Evolutionary conservation across 2,113 vertebrate species (phyloP).

Genomic region (Grus americana): DNA sequence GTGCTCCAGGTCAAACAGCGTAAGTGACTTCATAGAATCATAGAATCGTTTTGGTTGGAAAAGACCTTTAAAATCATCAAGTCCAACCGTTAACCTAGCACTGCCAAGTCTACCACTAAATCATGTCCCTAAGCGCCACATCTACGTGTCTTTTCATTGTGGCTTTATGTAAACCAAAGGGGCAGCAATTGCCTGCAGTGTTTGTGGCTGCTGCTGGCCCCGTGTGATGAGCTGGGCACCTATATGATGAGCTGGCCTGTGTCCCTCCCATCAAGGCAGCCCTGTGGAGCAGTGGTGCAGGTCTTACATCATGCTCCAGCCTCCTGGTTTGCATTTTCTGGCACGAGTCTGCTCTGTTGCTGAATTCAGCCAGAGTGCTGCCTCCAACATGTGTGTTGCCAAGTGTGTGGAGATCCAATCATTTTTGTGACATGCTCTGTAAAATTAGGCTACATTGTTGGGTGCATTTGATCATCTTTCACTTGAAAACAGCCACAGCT

Average conservation of each 20-base stretch:
- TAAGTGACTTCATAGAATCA: too few relatives aligned
- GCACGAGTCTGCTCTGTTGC: neutral
- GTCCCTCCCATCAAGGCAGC: neutral
- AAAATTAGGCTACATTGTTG: neutral
- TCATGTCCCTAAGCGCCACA: too few relatives aligned
- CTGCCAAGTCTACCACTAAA: too few relatives aligned
- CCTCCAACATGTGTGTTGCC: accelerated
- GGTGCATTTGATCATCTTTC: neutral
- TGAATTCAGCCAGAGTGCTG: neutral
- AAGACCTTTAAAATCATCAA: too few relatives aligned
- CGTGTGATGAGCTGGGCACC: neutral
- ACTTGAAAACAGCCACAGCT: neutral
- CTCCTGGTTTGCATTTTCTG: neutral
- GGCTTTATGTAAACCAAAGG: neutral
- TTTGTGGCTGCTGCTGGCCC: neutral
- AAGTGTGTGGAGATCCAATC: neutral
- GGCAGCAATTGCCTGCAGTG: neutral
- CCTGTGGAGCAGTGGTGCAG: neutral
- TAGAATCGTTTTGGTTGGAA: too few relatives aligned
- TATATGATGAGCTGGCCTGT: neutral
- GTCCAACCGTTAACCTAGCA: too few relatives aligned
- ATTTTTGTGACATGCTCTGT: neutral
- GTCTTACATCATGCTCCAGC: neutral
- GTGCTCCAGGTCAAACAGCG: neutral
- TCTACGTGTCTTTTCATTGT: neutral